Evolutionary conservation across 2,888 invertebrate species (phyloP), one percentile per base, ranked within the genome.

Genomic region (Noctua janthe): DNA sequence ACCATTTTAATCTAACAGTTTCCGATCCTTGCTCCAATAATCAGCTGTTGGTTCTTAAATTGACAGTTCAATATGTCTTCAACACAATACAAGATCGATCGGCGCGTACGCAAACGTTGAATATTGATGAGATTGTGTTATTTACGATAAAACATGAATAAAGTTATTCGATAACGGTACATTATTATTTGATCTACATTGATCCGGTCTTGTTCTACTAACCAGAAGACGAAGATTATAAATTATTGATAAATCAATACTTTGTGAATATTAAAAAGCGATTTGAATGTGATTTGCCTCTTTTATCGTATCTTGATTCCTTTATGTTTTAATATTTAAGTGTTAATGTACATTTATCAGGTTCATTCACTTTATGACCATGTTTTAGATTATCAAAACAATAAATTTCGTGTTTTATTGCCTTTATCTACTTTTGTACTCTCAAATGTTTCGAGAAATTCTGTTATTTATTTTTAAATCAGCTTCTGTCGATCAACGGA

Each of bases 101-200:
- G 78, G 20, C 35, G 82, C 71, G 69, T 67, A 54, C 66, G 35
- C 64, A 77, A 54, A 54, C 67, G 66, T 77, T 87, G 81, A 88
- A 88, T 88, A 89, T 88, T 88, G 76, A 87, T 71, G n/a, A 64
- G 66, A 77, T 72, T 77, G 76, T 79, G 80, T 74, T 85, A 87
- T 82, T 88, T 82, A 89, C 69, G 74, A 83, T 49, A 79, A 84
- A 89, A 81, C 69, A 82, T 59, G 80, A 83, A 85, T 85, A 83
- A 75, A 80, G 66, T 78, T 85, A 81, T 85, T 80, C 56, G 49
- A 79, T 80, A 83, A 88, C 88, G 76, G 81, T 73, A 54, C 51
- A 71, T 66, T 81, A 86, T 78, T 64, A 82, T 85, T 85, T 78
- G 71, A 87, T 88, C 71, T 80, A 85, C 71, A 80, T 82, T 85